phyloP scores from a whole-genome alignment of 1,140 invertebrate species.

The Pentalonia nigronervosa region DNA sequence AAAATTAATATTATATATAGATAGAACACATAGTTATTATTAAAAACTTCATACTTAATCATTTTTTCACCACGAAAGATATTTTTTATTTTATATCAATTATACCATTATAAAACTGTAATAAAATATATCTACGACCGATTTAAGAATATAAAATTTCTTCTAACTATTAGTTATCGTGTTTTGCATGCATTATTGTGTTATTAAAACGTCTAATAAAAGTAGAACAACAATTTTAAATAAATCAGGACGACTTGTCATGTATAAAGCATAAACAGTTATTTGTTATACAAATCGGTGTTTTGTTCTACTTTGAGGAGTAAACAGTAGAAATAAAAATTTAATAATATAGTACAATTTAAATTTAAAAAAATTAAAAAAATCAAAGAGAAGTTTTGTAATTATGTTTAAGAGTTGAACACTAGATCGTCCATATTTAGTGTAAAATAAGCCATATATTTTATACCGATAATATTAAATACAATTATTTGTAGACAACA shows the following conservation, averaged over 20 bases:
- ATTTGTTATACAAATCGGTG: background rate
- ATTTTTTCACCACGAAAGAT: too few species aligned
- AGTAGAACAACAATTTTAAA: constrained; percentile 13
- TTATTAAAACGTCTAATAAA: background rate
- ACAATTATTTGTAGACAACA: background rate
- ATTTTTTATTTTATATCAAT: background rate
- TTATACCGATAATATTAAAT: background rate
- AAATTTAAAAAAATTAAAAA: background rate
- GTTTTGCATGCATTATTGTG: background rate
- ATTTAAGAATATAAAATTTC: background rate
- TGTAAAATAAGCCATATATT: background rate
- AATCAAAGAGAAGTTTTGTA: background rate
- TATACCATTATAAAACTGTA: background rate
- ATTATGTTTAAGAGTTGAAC: background rate
- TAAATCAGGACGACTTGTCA: constrained; percentile 15
- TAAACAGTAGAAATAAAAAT: background rate
- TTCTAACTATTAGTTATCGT: background rate
- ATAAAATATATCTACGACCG: background rate
- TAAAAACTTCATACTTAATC: too few species aligned
- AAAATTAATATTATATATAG: background rate
- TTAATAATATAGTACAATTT: background rate
- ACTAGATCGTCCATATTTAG: background rate
- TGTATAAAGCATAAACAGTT: background rate
- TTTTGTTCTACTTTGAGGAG: background rate
- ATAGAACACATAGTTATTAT: background rate